These are phyloP conservation scores for Holotrichia oblita DNA, from an alignment of 1,140 invertebrate genomes.

Conservation along the genomic window DNA sequence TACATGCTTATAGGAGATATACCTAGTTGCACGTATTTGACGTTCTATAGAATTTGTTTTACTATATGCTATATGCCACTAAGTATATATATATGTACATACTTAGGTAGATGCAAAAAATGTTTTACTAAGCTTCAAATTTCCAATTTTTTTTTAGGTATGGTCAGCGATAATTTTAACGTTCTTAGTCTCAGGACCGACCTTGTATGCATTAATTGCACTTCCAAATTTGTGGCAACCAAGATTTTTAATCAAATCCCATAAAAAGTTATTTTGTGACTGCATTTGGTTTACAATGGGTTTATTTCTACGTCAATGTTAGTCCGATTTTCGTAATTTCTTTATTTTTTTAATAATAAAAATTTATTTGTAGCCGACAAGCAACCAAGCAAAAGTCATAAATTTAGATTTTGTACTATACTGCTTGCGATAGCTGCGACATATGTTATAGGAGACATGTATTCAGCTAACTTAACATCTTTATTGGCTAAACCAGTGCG, in stretches of 20 bases:
- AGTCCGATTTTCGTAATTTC: conserved; percentile 46
- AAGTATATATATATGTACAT: too few species aligned
- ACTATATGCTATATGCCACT: too few species aligned
- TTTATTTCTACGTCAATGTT: conserved; percentile 74
- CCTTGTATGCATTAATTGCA: conserved; percentile 67
- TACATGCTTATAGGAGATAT: too few species aligned
- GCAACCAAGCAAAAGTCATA: conserved; percentile 67
- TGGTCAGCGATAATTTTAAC: conserved; percentile 68
- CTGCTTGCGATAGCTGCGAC: conserved; percentile 73
- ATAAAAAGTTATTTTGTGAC: conserved; percentile 64
- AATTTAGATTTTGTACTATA: conserved; percentile 70
- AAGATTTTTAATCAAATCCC: conserved; percentile 58
- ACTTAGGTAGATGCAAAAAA: too few species aligned
- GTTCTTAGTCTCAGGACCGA: conserved; percentile 66
- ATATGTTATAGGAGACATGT: conserved; percentile 77
- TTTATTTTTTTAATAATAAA: background rate
- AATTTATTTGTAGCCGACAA: conserved; percentile 61
- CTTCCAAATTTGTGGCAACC: conserved; percentile 65
- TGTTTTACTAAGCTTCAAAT: too few species aligned
- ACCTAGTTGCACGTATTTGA: too few species aligned
- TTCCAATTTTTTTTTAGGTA: conserved; percentile 62
- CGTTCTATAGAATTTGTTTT: too few species aligned
- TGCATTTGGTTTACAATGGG: conserved; percentile 75
- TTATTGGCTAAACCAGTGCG: conserved; percentile 70
- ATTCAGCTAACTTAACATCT: conserved; percentile 76